Evolutionary conservation across 2,888 invertebrate species (phyloP).

Genomic region (Hemistola chrysoprasaria): DNA sequence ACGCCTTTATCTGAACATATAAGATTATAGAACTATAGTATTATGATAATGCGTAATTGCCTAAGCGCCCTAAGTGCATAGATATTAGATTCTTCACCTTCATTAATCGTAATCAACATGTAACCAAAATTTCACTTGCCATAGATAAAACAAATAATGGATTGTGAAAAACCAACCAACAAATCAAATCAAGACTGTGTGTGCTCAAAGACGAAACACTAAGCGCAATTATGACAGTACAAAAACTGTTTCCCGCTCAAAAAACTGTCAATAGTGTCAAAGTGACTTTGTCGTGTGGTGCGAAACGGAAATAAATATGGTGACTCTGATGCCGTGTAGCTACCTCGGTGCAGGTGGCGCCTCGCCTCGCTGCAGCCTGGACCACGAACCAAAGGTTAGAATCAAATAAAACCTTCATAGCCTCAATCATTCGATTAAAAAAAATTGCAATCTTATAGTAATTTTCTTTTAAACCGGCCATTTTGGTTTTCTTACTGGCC

Average conservation of each 20-base stretch:
- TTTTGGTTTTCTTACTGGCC: too few relatives aligned
- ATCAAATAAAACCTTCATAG: conserved; percentile 27
- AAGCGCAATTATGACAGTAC: conserved; percentile 61
- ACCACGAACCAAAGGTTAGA: conserved; percentile 79
- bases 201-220: conserved; percentile 52
- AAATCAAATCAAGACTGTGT: conserved; percentile 33
- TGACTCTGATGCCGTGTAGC: conserved; percentile 86
- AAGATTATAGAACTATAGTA: too few relatives aligned
- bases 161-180: conserved; percentile 40
- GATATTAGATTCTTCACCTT: too few relatives aligned
- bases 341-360: conserved; percentile 83
- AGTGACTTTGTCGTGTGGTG: conserved; percentile 61
- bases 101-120: too few relatives aligned
- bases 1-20: too few relatives aligned
- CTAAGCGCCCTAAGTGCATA: too few relatives aligned
- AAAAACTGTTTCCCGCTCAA: conserved; percentile 61
- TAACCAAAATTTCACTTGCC: conserved; percentile 9
- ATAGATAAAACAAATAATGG: conserved; percentile 46
- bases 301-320: conserved; percentile 74
- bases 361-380: conserved; percentile 78
- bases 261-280: conserved; percentile 71
- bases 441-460: neutral
- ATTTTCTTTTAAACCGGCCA: too few relatives aligned
- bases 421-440: conserved; percentile 26
- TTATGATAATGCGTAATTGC: too few relatives aligned